Base-by-base conservation (phyloP, 2,888 invertebrate species). In the Lumbricus terrestris region DNA sequence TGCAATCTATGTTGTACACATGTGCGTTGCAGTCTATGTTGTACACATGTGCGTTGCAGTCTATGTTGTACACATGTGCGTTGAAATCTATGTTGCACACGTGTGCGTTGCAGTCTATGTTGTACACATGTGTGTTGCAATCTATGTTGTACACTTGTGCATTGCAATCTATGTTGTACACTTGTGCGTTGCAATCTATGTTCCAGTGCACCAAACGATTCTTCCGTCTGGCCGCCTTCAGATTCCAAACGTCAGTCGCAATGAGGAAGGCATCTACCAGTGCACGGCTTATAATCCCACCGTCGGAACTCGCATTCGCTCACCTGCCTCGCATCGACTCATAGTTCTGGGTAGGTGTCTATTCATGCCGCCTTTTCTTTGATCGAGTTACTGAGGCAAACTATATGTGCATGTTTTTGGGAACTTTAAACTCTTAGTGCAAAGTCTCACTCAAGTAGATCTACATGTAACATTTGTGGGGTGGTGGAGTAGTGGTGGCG, bases 201-300 rank as follows among this genome's bases (percentile, higher is more conserved):
- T 69, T 69, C n/a, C 89, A 90, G 90, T 37, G 13, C 90, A 40
- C 83, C 82, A 90, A 15, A 33, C 82, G 40, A 38, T 90, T n/a
- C 90, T 90, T 5, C 90, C 90, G 38, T 90, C 90, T 20, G 90
- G 90, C 15, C 35, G 83, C n/a, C 85, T 90, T n/a, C 90, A 90
- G 90, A 90, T 90, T 47, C 37, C 90, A 34, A 83, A 83, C 38
- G 85, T 83, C 38, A 83, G 38, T 23, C 82, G 8, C 16, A 35
- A n/a, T 16, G 83, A 90, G 3, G 82, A 83, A 29, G 90, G 90
- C n/a, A 35, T 42, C n/a, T 90, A 83, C 47, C 82, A 83, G 34
- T 90, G 90, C 85, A 35, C 82, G 3, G 90, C 90, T 1, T 83
- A 42, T 34, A 90, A 90, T 82, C 85, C 90, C 16, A 11, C 82